Percentiles rank a stretch among this genome's conserved stretches.
phyloP scores from a whole-genome alignment of 2,113 vertebrate species.

The Festucalex cinctus region DNA sequence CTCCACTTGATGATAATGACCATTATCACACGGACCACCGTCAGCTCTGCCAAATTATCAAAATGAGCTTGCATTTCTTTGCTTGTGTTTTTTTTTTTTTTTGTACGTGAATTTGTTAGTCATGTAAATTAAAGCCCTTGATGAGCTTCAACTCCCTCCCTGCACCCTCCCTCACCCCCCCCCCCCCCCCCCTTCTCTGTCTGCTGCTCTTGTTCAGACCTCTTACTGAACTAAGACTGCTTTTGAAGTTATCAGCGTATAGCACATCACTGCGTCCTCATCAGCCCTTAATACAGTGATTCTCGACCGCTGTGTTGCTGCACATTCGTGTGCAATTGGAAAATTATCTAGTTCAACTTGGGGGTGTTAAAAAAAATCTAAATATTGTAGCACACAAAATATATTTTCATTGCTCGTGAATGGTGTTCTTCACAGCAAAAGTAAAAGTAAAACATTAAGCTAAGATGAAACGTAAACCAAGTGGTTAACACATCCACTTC shows the following conservation, averaged over 20 bases:
- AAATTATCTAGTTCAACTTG: not conserved
- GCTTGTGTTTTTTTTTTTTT: slow-evolving; percentile 18
- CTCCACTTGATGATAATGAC: slow-evolving; percentile 70
- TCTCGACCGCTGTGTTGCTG: not conserved
- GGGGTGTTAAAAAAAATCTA: no score
- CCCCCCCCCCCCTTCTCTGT: slow-evolving; percentile 38
- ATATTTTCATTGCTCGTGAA: no score
- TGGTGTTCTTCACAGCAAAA: no score
- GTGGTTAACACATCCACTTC: no score
- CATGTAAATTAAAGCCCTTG: slow-evolving; percentile 65
- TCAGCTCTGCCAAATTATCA: slow-evolving; percentile 70
- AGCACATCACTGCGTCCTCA: slow-evolving; percentile 45
- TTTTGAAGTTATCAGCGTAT: slow-evolving; percentile 65
- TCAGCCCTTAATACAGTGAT: slow-evolving; percentile 43
- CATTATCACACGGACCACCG: slow-evolving; percentile 68
- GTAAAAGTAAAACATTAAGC: no score
- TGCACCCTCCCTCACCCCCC: slow-evolving; percentile 30
- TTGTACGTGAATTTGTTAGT: slow-evolving; percentile 58
- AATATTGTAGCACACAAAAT: no score
- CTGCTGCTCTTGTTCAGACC: slow-evolving; percentile 56
- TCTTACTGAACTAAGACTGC: slow-evolving; percentile 53
- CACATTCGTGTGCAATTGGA: not conserved
- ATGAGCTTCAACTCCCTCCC: slow-evolving; percentile 32
- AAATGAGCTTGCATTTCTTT: slow-evolving; percentile 65
- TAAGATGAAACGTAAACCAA: no score